Evolutionary conservation across 2,888 invertebrate genomes (phyloP), one percentile per base, ranked within the genome.

Genomic region (Dusona sp.): DNA sequence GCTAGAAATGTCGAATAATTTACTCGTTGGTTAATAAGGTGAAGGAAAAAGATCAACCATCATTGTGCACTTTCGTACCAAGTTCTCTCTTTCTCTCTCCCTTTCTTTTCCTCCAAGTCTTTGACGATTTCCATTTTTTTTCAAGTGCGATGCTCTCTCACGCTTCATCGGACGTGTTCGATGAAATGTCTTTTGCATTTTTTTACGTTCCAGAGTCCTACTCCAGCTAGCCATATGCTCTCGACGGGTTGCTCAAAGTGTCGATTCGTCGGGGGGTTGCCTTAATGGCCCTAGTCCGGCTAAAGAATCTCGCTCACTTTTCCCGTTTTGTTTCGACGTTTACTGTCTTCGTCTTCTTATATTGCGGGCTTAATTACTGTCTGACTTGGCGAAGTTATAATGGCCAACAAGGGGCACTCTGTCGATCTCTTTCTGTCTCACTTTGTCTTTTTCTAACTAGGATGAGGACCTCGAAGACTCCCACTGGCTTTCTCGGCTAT

Each of bases 321-420:
- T 65, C 57, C 57, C 78, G 51, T 82, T 72, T 64, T 80, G 74
- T 72, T 84, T 84, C 86, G 73, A 36, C 48, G 9, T 73, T 61
- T 73, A 65, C 72, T 29, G 67, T 79, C 86, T 74, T 78, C 68
- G 77, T 86, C 70, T 93, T 92, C 92, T 94, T 93, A 93, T 93
- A 93, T 93, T 94, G 93, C 93, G 90, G 92, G 93, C 94, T 94
- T 94, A 94, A 94, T 94, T 94, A 94, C 94, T 93, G 92, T 91
- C 93, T 93, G 92, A 92, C 93, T 93, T 91, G 88, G 91, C 91
- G 92, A 93, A 94, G 92, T 94, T 94, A 94, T 94, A 94, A 94
- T 94, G 94, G 92, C 91, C 92, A 92, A 90, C 90, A 92, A 92
- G 91, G 92, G 92, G 92, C 88, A 88, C 89, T 77, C 65, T 25